phyloP scores from a whole-genome alignment of 2,888 invertebrate genomes.

The Acholoe squamosa region DNA sequence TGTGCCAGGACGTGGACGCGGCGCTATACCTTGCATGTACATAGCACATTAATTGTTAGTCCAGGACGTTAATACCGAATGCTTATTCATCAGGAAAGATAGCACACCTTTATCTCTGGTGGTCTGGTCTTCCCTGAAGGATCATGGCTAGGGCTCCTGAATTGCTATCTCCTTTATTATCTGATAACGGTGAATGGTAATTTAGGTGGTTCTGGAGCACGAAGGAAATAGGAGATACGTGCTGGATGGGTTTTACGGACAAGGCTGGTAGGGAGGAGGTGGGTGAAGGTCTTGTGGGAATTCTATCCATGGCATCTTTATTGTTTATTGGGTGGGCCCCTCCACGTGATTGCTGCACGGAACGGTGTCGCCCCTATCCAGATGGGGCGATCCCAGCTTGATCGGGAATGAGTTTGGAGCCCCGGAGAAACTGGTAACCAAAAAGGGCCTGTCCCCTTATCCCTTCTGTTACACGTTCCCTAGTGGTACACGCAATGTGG shows the following conservation, averaged over 20 bases:
- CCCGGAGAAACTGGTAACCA: background rate
- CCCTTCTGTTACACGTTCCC: background rate
- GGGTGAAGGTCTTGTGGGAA: slow-evolving; percentile 4
- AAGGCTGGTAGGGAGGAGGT: background rate
- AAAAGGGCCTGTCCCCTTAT: background rate
- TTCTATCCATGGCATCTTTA: slow-evolving; percentile 24
- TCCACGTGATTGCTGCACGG: background rate
- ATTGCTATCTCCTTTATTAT: no score
- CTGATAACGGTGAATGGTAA: no score
- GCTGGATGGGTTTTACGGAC: background rate
- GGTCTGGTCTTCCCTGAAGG: background rate
- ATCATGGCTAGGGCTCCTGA: background rate
- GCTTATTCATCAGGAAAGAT: slow-evolving; percentile 38
- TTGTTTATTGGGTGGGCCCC: slow-evolving; percentile 10
- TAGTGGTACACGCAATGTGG: background rate
- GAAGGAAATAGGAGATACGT: background rate
- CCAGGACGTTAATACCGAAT: background rate
- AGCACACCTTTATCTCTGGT: background rate
- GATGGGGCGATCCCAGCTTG: slow-evolving; percentile 44
- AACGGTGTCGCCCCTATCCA: background rate
- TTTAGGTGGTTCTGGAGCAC: background rate
- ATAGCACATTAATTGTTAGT: slow-evolving; percentile 15
- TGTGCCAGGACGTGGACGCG: background rate
- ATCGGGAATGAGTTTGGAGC: slow-evolving; percentile 38
- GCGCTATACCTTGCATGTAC: slow-evolving; percentile 4